Base-by-base conservation (phyloP, 2,797 vertebrate species). In the Artibeus jamaicensis region DNA sequence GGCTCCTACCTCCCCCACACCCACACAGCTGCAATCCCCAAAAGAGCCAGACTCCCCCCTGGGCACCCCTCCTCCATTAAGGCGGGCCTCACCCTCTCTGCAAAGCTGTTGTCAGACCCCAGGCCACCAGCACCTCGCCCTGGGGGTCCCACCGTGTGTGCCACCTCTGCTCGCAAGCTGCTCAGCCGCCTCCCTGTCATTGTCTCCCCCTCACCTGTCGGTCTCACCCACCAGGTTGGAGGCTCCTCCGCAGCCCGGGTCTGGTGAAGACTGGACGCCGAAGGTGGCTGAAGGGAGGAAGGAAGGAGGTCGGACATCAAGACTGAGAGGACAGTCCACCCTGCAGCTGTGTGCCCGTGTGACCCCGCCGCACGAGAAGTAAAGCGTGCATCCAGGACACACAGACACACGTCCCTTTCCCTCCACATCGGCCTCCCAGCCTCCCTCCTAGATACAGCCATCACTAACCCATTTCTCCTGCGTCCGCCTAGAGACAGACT, bases 1-100 rank as follows among this genome's bases (percentile, higher is more conserved):
- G 22, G 34, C 11, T 57, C 14, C 29, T 3, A 1, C 0, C 16
- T 15, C 21, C n/a, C 12, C 12, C 12, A 39, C 3, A 0, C 24
- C 9, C 55, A 57, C 11, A 14, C 14, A 2, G 6, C 24, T 26
- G 34, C 42, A 46, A 7, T 81, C 68, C 81, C 26, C 50, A 18
- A 91, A 68, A 44, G 7, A 65, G 24, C 24, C 74, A 5, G 11
- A 21, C 42, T 19, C 53, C 71, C 42, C 4, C 71, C 71, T 22
- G 42, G 70, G 24, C n/a, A 22, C 29, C 34, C 37, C 18, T 53
- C 10, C 22, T 29, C n/a, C 6, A 5, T 68, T 76, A 39, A 42
- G 57, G 5, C 26, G 29, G 57, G 26, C 57, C 57, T 59, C 15
- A 9, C 32, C 32, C 48, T 55, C 37, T 22, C 26, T 8, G 12